phyloP scores from a whole-genome alignment of 2,888 invertebrate species.

The Hydropsyche betteni region DNA sequence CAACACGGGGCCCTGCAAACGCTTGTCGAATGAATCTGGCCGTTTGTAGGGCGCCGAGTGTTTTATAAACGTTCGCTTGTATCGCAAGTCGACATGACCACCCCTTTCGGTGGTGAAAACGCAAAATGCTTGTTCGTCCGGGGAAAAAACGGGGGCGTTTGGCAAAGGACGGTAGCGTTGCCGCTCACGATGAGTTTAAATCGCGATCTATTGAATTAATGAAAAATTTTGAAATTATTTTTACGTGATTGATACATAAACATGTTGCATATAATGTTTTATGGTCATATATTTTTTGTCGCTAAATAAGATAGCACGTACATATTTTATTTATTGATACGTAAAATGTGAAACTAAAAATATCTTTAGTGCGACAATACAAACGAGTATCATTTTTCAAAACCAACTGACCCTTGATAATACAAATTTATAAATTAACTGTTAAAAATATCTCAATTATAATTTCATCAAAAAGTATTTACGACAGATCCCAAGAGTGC shows the following conservation, averaged over 20 bases:
- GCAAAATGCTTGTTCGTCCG: too few relatives aligned
- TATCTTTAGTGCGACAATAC: slow-evolving; percentile 36
- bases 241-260: too few relatives aligned
- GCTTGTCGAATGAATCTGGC: slow-evolving; percentile 23
- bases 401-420: slow-evolving; percentile 41
- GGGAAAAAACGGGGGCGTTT: too few relatives aligned
- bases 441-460: slow-evolving; percentile 2
- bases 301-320: too few relatives aligned
- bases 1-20: not conserved
- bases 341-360: slow-evolving; percentile 40
- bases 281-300: too few relatives aligned
- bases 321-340: not conserved
- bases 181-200: too few relatives aligned
- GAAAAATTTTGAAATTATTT: too few relatives aligned
- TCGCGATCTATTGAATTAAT: too few relatives aligned
- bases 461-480: not conserved
- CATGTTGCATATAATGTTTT: too few relatives aligned
- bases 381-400: slow-evolving; percentile 40
- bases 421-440: slow-evolving; percentile 43
- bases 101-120: not conserved
- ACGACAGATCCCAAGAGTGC: too few relatives aligned
- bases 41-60: slow-evolving; percentile 19
- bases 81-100: not conserved
- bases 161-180: too few relatives aligned
- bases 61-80: slow-evolving; percentile 20